Conservation (phyloP, 2,113 vertebrate genomes). For the Pyrgilauda ruficollis region DNA sequence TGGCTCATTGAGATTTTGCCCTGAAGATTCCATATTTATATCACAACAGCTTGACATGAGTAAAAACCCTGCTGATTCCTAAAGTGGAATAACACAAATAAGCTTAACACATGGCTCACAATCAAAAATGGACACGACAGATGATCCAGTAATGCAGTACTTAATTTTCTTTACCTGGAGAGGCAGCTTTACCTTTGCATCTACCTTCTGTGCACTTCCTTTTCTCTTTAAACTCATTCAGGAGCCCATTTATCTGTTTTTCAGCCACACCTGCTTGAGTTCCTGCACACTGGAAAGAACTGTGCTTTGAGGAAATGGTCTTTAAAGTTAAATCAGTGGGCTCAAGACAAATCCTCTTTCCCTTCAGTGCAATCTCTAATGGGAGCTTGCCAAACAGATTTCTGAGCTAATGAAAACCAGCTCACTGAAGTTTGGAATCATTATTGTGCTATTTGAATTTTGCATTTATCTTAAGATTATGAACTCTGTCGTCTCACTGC, state of each 20-base stretch:
- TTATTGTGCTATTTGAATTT: neutral
- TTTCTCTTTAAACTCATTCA: neutral
- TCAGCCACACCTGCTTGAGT: neutral
- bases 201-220: neutral
- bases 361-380: neutral
- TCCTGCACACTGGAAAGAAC: neutral
- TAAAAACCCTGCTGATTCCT: slow-evolving; percentile 8
- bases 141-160: neutral
- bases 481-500: neutral
- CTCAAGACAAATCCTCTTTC: neutral
- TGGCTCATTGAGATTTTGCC: neutral
- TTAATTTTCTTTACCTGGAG: neutral
- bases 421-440: neutral
- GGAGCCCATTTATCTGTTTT: neutral
- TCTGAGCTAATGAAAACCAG: neutral
- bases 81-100: neutral
- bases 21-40: slow-evolving; percentile 24
- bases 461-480: neutral
- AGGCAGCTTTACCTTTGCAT: neutral
- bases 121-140: neutral
- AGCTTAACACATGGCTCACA: neutral
- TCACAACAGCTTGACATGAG: slow-evolving; percentile 2
- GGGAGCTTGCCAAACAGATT: neutral
- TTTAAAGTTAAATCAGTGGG: neutral
- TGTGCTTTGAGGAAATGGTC: neutral